These are phyloP conservation scores for Leuciscus waleckii DNA, from an alignment of 2,797 vertebrate genomes.

Conservation along the genomic window DNA sequence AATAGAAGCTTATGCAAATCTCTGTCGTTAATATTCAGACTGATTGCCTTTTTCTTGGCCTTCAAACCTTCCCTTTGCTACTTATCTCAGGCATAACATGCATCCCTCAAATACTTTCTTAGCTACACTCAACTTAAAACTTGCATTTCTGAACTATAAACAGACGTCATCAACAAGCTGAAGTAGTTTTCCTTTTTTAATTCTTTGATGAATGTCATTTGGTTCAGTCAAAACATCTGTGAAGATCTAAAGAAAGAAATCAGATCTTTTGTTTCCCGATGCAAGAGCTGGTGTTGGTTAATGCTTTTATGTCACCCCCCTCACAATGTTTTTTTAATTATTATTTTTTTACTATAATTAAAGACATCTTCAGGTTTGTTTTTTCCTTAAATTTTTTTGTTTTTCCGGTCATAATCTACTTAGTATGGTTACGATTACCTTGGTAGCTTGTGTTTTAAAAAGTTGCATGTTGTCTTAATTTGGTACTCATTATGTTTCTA, in stretches of 20 bases:
- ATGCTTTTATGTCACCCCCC: not conserved
- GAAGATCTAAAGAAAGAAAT: constrained; percentile 21
- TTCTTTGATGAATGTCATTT: not conserved
- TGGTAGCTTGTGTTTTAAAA: constrained; percentile 9
- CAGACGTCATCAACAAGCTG: not conserved
- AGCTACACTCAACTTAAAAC: constrained; percentile 21
- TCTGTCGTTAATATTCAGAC: constrained; percentile 45
- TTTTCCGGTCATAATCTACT: not conserved
- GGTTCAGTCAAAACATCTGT: constrained; percentile 10
- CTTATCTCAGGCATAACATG: constrained; percentile 18
- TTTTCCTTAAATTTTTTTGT: not conserved
- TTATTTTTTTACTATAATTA: not conserved
- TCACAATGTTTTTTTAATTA: not conserved
- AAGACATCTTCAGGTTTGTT: not conserved
- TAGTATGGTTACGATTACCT: constrained; percentile 13
- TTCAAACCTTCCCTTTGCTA: constrained; percentile 38
- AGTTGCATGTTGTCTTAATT: constrained; percentile 21
- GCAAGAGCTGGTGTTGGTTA: constrained; percentile 2
- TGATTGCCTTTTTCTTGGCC: constrained; percentile 55
- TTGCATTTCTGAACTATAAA: not conserved
- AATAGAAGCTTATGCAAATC: constrained; percentile 51
- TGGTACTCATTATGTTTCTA: constrained; percentile 45
- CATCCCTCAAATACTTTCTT: constrained; percentile 22
- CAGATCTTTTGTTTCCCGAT: constrained; percentile 23
- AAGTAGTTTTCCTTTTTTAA: not conserved